Evolutionary conservation across 2,888 invertebrate genomes (phyloP), one percentile per base, ranked within the genome.

Genomic region (Conops quadrifasciatus): DNA sequence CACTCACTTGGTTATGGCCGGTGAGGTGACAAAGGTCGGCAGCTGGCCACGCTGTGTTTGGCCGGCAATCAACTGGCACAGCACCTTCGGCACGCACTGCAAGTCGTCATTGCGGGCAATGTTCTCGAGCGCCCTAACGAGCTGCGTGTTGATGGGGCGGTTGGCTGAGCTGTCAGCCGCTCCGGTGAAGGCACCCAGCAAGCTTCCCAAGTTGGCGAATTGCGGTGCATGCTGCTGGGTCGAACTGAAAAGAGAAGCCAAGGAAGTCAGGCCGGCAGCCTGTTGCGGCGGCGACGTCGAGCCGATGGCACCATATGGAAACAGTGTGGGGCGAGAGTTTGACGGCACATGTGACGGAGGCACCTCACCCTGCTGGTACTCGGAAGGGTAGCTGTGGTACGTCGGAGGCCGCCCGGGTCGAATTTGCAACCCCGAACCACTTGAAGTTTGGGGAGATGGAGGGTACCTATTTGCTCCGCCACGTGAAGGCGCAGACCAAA

Each of bases 1-100:
- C 19, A 82, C 84, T 83, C 78, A 86, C 86, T 84, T 83, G 76
- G 85, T 80, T 77, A 86, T 81, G 73, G 83, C 80, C 47, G 86
- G 86, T 70, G 85, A 83, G 73, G 82, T 85, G 73, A 86, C 78
- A 78, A 85, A 84, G 74, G 78, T 75, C 24, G 85, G 85, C 76
- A 85, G 77, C 77, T 84, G 82, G 72, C 81, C 82, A 76, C 85
- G 81, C 77, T 82, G 80, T 73, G 83, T 81, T 77, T 85, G 86
- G 73, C 88, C 86, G 78, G 90, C 86, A 64, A 93, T 91, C 67
- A 93, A 89, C 84, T 94, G 94, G 80, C 94, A 94, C 74, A 94
- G 87, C 77, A 94, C 87, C 81, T 93, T 88, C 2, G 94, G 92
- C 73, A 94, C 92, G 84, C 94, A 94, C 79, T 92, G 90, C 78